These are phyloP conservation scores for cattle (Bos taurus) DNA, from an alignment of 2,113 vertebrate species.

Conservation along the genomic window DNA sequence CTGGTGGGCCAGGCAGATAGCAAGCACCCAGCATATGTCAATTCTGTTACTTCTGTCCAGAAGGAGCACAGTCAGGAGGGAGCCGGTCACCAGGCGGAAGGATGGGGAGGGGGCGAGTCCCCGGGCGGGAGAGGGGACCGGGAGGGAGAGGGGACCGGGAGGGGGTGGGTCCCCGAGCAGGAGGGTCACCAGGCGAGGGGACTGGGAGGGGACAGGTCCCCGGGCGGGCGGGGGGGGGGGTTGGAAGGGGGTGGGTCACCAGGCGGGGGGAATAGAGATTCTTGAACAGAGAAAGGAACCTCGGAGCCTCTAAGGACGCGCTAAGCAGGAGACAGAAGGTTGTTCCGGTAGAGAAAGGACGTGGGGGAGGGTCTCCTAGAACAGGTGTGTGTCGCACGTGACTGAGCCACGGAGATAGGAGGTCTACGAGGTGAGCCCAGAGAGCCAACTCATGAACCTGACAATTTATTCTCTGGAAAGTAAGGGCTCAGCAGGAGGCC, in stretches of 20 bases:
- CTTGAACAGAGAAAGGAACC: too few relatives aligned
- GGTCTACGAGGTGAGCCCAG: neutral
- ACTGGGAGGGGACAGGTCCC: too few relatives aligned
- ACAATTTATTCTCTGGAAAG: neutral
- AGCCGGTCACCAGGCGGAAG: rapidly evolving
- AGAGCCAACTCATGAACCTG: rapidly evolving
- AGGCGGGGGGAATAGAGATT: too few relatives aligned
- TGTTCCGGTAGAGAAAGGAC: neutral
- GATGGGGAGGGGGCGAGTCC: neutral
- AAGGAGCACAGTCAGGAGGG: neutral
- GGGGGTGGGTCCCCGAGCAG: too few relatives aligned
- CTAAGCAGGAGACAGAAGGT: too few relatives aligned
- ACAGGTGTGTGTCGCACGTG: rapidly evolving
- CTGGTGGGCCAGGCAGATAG: neutral
- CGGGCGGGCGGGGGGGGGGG: rapidly evolving
- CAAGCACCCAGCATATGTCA: rapidly evolving
- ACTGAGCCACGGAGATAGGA: rapidly evolving
- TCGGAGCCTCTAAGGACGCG: neutral
- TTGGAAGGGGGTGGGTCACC: too few relatives aligned
- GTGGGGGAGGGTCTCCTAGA: neutral
- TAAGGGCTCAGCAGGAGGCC: neutral
- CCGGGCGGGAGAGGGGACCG: rapidly evolving
- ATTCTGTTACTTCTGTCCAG: rapidly evolving
- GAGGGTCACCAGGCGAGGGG: too few relatives aligned
- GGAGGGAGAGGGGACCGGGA: too few relatives aligned